Percentiles rank a stretch among this genome's conserved stretches.
Conservation (phyloP, 2,113 vertebrate species). For the Lipophrys pholis region DNA sequence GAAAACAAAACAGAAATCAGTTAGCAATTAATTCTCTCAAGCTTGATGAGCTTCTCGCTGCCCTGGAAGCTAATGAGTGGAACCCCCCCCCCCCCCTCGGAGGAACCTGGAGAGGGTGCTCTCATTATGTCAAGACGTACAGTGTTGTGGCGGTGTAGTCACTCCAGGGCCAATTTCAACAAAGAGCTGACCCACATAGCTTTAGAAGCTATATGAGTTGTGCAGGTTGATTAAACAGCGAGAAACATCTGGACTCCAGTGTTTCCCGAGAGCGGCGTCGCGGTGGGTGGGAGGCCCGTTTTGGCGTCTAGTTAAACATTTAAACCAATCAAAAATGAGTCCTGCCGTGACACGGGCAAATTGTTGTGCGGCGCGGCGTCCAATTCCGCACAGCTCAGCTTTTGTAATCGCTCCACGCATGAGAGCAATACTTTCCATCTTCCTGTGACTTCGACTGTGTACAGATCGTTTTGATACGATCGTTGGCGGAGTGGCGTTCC, state of each 20-base stretch:
- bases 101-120: conserved; percentile 32
- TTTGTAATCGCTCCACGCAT: not conserved
- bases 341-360: not conserved
- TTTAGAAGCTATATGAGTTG: conserved; percentile 17
- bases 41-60: conserved; percentile 21
- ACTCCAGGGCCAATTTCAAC: conserved; percentile 26
- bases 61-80: conserved; percentile 13
- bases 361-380: not conserved
- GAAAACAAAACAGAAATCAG: not conserved
- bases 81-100: not conserved
- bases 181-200: conserved; percentile 29
- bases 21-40: not conserved
- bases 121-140: conserved; percentile 52
- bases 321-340: conserved; percentile 11
- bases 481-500: not conserved
- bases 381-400: not conserved
- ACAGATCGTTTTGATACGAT: not conserved
- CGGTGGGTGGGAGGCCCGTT: not conserved
- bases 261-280: conserved; percentile 1
- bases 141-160: conserved; percentile 5
- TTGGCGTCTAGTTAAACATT: conserved; percentile 13
- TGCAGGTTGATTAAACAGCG: conserved; percentile 27
- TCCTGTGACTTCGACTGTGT: not conserved
- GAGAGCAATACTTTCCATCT: not conserved
- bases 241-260: conserved; percentile 30